Conservation (phyloP, 2,888 invertebrate genomes). For the Ichneumon xanthorius region DNA sequence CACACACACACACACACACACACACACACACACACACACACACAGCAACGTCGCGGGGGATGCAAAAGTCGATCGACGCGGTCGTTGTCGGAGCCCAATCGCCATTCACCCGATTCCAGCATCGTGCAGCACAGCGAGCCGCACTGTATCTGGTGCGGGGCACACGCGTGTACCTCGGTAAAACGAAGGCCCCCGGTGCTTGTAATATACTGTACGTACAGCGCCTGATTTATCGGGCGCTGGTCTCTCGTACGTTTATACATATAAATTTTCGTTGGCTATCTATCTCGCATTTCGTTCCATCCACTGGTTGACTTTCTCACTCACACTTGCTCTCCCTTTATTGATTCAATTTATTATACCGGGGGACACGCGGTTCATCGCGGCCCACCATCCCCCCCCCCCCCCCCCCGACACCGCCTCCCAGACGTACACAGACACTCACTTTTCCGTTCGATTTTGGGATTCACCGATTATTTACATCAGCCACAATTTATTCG, state of each 20-base stretch:
- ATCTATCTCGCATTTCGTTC: constrained; percentile 46
- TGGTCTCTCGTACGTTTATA: constrained; percentile 53
- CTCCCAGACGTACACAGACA: constrained; percentile 5
- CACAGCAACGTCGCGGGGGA: background rate
- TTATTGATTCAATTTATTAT: constrained; percentile 64
- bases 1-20: background rate
- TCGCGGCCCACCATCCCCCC: constrained; percentile 30
- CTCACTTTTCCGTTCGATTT: constrained; percentile 32
- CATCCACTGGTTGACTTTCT: constrained; percentile 25
- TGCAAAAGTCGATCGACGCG: constrained; percentile 17
- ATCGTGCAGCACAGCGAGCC: background rate
- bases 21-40: background rate
- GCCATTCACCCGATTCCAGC: constrained; percentile 31
- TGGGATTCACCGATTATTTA: constrained; percentile 43
- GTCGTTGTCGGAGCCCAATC: constrained; percentile 3
- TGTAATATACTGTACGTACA: constrained; percentile 60
- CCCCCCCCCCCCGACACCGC: background rate
- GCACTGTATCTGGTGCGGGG: background rate
- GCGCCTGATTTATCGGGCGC: constrained; percentile 62
- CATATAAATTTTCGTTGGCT: constrained; percentile 59
- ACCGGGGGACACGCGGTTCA: constrained; percentile 49
- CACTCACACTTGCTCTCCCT: constrained; percentile 44
- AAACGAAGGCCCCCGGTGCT: constrained; percentile 44
- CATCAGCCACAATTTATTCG: constrained; percentile 47
- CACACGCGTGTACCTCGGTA: constrained; percentile 36